Evolutionary conservation across 2,113 vertebrate species (phyloP).

Genomic region (Ancistrus triradiatus): DNA sequence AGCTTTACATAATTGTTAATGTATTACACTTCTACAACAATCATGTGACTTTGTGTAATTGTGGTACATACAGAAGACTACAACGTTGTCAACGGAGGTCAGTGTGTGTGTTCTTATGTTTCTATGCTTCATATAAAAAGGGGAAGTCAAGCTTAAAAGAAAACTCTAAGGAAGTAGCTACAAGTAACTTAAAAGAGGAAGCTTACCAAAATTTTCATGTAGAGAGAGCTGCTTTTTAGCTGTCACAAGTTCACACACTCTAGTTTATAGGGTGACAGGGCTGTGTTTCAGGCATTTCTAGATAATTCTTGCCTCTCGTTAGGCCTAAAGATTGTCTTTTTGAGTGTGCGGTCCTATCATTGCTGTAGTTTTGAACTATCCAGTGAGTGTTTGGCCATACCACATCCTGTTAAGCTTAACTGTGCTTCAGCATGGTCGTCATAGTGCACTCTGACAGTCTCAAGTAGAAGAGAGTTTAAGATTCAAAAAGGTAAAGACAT

Average conservation of each 20-base stretch:
- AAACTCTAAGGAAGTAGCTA: conserved; percentile 49
- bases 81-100: no score
- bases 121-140: conserved; percentile 23
- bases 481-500: conserved; percentile 28
- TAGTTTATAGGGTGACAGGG: not conserved
- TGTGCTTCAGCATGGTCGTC: conserved; percentile 45
- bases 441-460: conserved; percentile 12
- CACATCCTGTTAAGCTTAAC: conserved; percentile 44
- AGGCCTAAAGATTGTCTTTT: not conserved
- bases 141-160: conserved; percentile 44
- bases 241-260: not conserved
- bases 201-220: conserved; percentile 42
- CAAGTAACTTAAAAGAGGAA: conserved; percentile 52
- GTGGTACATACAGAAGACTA: no score
- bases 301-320: not conserved
- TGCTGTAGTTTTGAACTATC: conserved; percentile 41
- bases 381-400: conserved; percentile 38
- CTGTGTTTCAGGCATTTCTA: not conserved
- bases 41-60: no score
- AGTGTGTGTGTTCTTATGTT: not conserved
- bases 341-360: conserved; percentile 1
- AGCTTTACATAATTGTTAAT: no score
- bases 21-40: no score
- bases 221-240: conserved; percentile 4
- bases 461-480: conserved; percentile 25